Base-by-base conservation (phyloP, 2,113 vertebrate species). In the Piaya cayana region DNA sequence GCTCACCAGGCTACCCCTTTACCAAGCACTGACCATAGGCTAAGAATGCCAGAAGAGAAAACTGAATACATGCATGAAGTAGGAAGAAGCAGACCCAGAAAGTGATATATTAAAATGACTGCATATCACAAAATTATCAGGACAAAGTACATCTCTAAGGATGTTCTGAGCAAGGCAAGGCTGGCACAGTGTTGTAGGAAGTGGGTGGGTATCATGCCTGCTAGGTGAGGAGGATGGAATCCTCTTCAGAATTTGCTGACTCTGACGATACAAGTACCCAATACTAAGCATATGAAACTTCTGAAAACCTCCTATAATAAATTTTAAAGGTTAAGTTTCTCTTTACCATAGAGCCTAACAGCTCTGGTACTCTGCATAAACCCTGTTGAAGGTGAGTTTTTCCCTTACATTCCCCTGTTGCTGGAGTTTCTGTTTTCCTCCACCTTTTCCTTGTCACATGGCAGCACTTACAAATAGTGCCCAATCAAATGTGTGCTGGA, bases 391-490 rank as follows among this genome's bases (percentile, higher is more conserved):
- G 53, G 29, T 81, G 42, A 80, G 29, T 5, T 84, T 93, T 77
- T 63, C 34, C 25, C 19, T 80, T 64, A 63, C 3, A 11, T 56
- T 79, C 29, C 59, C 47, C 12, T 56, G 32, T 42, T 52, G 32
- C 6, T 88, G 55, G 34, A 80, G 11, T 67, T 79, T 59, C 62
- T 81, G 59, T 94, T 95, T 92, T 83, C 37, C 13, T 88, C 34
- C 50, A 59, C 15, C 5, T 90, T 59, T 83, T 83, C 5, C 59
- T 93, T 88, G 55, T 60, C 64, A 87, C 37, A 80, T 4, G 77
- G 26, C 37, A 94, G 59, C 21, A 55, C 8, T 85, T 93, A 80
- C 4, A 23, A 93, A 90, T 95, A 92, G 30, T 56, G n/a, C 62
- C 52, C 71, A 76, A n/a, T 60, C 32, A 90, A 67, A 86, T 43